Conservation (phyloP, 1,140 invertebrate genomes). For the Cheumatopsyche charites region DNA sequence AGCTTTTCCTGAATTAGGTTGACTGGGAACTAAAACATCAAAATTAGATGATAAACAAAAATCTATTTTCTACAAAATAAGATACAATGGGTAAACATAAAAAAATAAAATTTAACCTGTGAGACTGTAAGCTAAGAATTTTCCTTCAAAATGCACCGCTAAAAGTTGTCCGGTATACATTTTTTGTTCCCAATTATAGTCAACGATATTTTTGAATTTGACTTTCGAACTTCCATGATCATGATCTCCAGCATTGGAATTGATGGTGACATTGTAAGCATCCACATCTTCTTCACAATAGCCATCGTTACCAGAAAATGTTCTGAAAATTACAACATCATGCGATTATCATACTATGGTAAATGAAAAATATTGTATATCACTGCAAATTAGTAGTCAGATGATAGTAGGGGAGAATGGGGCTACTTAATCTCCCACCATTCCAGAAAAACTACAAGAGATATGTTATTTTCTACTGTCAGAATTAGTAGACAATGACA, state of each 20-base stretch:
- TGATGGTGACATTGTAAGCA: conserved; percentile 72
- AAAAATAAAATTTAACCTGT: conserved; percentile 68
- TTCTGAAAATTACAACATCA: conserved; percentile 57
- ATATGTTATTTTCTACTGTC: too few relatives aligned
- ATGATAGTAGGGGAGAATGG: too few relatives aligned
- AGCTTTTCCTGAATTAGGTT: conserved; percentile 65
- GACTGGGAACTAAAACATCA: conserved; percentile 51
- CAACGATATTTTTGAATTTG: conserved; percentile 88
- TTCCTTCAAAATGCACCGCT: conserved; percentile 85
- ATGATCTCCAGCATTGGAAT: conserved; percentile 71
- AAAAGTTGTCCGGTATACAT: conserved; percentile 86
- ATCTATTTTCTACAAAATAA: too few relatives aligned
- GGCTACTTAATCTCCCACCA: too few relatives aligned
- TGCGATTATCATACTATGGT: too few relatives aligned
- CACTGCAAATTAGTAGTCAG: too few relatives aligned
- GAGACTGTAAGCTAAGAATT: conserved; percentile 88
- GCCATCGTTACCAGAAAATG: conserved; percentile 72
- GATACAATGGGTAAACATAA: conserved; percentile 6
- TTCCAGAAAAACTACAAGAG: too few relatives aligned
- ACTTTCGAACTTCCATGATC: conserved; percentile 85
- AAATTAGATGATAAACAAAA: too few relatives aligned
- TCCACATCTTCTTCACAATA: conserved; percentile 71
- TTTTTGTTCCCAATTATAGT: conserved; percentile 90
- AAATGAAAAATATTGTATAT: too few relatives aligned
- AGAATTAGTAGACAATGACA: too few relatives aligned